These are phyloP conservation scores for Hyaena hyaena DNA, from an alignment of 2,113 vertebrate species.

Conservation along the genomic window DNA sequence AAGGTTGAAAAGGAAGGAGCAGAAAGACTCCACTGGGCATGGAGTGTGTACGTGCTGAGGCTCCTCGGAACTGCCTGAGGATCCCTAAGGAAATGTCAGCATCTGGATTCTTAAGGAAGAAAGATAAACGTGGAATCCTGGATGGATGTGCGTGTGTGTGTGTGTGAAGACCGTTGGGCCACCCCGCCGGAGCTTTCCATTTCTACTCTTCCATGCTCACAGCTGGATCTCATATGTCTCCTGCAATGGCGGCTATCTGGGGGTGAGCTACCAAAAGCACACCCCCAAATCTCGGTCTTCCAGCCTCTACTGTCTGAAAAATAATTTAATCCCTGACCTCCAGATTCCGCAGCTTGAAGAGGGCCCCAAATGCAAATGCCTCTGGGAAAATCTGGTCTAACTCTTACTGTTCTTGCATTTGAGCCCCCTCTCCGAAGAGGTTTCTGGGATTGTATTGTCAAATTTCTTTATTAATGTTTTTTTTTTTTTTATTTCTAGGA, in stretches of 20 bases:
- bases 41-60: not conserved
- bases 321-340: not conserved
- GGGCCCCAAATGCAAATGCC: constrained; percentile 1
- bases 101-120: constrained; percentile 19
- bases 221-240: not conserved
- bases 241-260: not conserved
- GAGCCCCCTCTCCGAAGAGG: not conserved
- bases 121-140: not conserved
- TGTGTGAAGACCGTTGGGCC: not conserved
- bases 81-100: not conserved
- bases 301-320: not conserved
- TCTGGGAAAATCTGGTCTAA: not conserved
- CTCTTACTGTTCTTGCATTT: not conserved
- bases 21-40: not conserved
- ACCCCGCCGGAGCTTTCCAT: not conserved
- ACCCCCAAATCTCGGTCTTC: not conserved
- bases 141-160: not conserved
- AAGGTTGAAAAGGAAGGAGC: not conserved
- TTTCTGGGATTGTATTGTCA: not conserved
- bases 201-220: not conserved
- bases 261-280: not conserved
- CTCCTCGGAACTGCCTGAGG: not conserved
- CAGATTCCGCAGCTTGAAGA: not conserved
- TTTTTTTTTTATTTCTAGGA: no score
- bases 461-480: no score